Evolutionary conservation across 2,113 vertebrate genomes (phyloP).

Genomic region (Microcebus tavaratra): DNA sequence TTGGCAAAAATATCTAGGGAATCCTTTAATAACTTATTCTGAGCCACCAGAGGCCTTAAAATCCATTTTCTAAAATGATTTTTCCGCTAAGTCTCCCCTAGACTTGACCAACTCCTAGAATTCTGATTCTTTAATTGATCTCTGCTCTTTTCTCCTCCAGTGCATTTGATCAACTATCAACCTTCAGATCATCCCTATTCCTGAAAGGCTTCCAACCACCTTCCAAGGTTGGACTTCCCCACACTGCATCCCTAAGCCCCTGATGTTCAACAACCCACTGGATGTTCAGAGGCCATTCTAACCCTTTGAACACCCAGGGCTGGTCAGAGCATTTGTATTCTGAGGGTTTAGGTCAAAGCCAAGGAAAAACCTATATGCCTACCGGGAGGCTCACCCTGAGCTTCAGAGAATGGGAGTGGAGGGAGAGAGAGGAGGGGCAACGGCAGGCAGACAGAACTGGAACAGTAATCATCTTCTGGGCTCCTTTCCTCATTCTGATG

Average conservation of each 20-base stretch:
- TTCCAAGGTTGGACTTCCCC: neutral
- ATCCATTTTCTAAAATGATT: neutral
- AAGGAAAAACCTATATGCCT: neutral
- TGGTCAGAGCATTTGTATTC: neutral
- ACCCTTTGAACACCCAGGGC: neutral
- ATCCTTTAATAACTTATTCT: neutral
- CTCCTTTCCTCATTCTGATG: neutral
- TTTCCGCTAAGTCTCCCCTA: neutral
- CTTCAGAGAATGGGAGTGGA: neutral
- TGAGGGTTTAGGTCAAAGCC: neutral
- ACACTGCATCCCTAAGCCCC: neutral
- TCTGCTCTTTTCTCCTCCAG: neutral
- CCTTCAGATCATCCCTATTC: neutral
- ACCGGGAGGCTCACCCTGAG: neutral
- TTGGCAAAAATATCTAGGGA: neutral
- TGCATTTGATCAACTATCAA: neutral
- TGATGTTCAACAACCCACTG: too few relatives aligned
- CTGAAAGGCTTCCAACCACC: neutral
- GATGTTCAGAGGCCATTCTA: too few relatives aligned
- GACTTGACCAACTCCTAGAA: neutral
- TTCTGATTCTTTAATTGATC: neutral
- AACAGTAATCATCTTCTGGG: neutral
- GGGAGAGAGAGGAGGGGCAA: neutral
- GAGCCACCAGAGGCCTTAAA: neutral
- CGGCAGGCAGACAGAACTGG: neutral